Evolutionary conservation across 37 sponge, comb jelly and placozoan species (phyloP), one percentile per base, ranked within the genome.

Genomic region (Cliona cf. orientalis): DNA sequence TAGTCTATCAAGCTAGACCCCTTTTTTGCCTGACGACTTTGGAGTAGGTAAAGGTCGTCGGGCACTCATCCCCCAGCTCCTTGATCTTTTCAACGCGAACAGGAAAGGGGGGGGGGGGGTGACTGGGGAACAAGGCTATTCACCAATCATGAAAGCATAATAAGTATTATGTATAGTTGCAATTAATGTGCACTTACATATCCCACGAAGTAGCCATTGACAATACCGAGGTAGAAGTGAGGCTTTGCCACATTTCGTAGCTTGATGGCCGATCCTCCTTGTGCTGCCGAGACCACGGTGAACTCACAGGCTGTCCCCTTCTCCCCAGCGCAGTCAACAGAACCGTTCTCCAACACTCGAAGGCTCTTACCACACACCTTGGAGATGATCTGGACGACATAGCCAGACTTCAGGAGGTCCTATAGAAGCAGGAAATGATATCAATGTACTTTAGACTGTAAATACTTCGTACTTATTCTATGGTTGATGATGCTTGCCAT

Each of bases 301-400:
- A 58, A 41, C 89, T 81, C 58, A 89, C 83, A 71, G 23, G 60
- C 42, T 21, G 72, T 71, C 26, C 89, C 89, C 29, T 17, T 33
- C 3, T 69, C 78, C 36, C 83, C 83, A n/a, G 33, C 29, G 46
- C 83, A 82, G 72, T 89, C 89, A 17, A 77, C 46, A 42, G 68
- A 71, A 36, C 88, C 88, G 57, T 66, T 80, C 75, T 87, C 88
- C 2, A 75, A 21, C 0, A 81, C 31, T 28, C 82, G 34, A 22
- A 89, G 73, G 57, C 68, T 43, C 66, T 82, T 89, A 19, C 66
- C 73, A 42, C 43, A 41, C 46, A 80, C 36, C 67, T 81, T 89
- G 42, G 79, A 76, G 19, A 35, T 49, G 4, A 82, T 22, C 22
- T 36, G 69, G 0, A 89, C 57, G 0, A 82, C 58, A 60, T 82